Base-by-base conservation (phyloP, 2,888 invertebrate species). In the Allacma fusca region DNA sequence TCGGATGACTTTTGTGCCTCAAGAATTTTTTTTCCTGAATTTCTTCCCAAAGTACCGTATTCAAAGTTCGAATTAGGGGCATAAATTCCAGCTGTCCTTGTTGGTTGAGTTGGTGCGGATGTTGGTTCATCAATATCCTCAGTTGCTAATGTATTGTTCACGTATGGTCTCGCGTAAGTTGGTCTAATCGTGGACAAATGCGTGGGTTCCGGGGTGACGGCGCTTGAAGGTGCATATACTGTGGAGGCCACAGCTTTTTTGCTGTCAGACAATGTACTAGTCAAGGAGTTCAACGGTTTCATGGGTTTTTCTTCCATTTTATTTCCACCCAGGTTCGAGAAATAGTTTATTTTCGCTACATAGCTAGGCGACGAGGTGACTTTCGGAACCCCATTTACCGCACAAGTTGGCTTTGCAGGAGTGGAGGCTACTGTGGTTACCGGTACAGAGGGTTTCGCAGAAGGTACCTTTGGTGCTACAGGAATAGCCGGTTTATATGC, bases 311-410 rank as follows among this genome's bases (percentile, higher is more conserved):
- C 79, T 28, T 75, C 77, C 0, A 76, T 64, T 40, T 79, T 69
- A 4, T 75, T 77, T 34, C 78, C 65, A 26, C 78, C 76, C 26
- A 82, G 73, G 75, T 81, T 82, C 16, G 84, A 80, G 75, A 84
- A 84, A 71, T 84, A 84, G 67, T 84, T 84, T 16, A 84, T 84
- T 81, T 83, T 83, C 0, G 84, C 84, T 5, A 84, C 82, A 67
- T 84, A 84, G 69, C 82, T 82, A 1, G 82, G 81, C 0, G 81
- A 80, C 1, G 79, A 71, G 4, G 77, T 34, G 2, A 76, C 79
- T 79, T 84, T 82, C 13, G 84, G 84, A 12, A 83, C 80, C 9
- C 84, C 84, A 79, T 84, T 84, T 5, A 84, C 84, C 1, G 84
- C 83, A 76, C 84, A 84, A 0, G 79, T 83, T 0, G 84, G 84